phyloP scores from a whole-genome alignment of 2,113 vertebrate genomes.

The Rhea pennata region DNA sequence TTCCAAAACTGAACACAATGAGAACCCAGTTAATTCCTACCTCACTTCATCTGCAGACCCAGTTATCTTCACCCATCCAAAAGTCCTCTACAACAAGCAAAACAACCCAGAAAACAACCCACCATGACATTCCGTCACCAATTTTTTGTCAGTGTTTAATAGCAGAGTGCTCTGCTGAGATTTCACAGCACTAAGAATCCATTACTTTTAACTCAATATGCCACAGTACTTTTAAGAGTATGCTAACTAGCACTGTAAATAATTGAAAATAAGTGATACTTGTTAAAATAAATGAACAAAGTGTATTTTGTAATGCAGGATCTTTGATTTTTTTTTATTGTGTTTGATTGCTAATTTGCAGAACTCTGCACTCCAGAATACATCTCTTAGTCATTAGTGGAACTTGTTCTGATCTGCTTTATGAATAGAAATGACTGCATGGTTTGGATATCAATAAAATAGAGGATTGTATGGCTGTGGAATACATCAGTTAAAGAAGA shows the following conservation, averaged over 20 bases:
- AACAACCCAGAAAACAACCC: constrained; percentile 22
- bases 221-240: constrained; percentile 45
- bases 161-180: constrained; percentile 35
- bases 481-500: background rate
- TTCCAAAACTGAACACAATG: background rate
- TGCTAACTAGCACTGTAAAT: constrained; percentile 69
- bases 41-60: constrained; percentile 20
- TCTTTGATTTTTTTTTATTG: constrained; percentile 66
- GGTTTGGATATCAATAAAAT: background rate
- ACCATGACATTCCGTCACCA: background rate
- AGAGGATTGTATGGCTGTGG: background rate
- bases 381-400: constrained; percentile 54
- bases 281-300: constrained; percentile 73
- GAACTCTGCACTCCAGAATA: constrained; percentile 45
- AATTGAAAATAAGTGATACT: constrained; percentile 75
- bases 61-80: constrained; percentile 41
- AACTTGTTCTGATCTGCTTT: constrained; percentile 57
- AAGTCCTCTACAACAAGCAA: background rate
- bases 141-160: constrained; percentile 30
- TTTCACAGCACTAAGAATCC: constrained; percentile 46
- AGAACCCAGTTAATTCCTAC: constrained; percentile 14
- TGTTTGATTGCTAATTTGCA: constrained; percentile 67
- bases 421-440: constrained; percentile 37
- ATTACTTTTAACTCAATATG: constrained; percentile 67
- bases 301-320: constrained; percentile 57